These are phyloP conservation scores for Catharus bicknelli DNA, from an alignment of 2,113 vertebrate species.

Conservation along the genomic window DNA sequence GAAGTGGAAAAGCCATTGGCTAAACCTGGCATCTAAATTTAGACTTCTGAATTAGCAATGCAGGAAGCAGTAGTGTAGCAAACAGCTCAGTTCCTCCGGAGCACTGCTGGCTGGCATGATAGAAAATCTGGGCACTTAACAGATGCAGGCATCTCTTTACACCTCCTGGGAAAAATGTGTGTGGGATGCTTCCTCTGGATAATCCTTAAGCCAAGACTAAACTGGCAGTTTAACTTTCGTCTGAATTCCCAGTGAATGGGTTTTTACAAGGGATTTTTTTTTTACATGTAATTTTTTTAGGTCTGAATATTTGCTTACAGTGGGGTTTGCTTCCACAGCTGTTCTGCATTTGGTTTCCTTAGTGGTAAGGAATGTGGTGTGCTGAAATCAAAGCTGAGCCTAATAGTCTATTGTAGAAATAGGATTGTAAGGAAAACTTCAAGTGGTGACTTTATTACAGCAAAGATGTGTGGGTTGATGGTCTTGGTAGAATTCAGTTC, in stretches of 20 bases:
- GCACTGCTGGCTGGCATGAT: background rate
- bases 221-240: background rate
- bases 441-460: background rate
- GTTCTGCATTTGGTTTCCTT: slow-evolving; percentile 1
- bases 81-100: background rate
- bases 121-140: background rate
- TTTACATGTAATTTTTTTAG: background rate
- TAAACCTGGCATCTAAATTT: background rate
- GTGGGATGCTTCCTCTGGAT: slow-evolving; percentile 2
- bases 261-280: background rate
- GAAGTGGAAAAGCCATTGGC: background rate
- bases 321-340: slow-evolving; percentile 14
- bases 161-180: background rate
- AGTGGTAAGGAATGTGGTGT: background rate
- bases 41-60: background rate
- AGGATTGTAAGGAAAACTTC: background rate
- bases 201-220: background rate
- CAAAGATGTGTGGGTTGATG: background rate
- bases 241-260: background rate
- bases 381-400: slow-evolving; percentile 8
- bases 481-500: background rate
- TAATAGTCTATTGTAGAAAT: background rate
- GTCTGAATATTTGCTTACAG: background rate
- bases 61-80: background rate
- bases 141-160: background rate